Conservation (phyloP, 2,113 vertebrate species). For the Numida meleagris region DNA sequence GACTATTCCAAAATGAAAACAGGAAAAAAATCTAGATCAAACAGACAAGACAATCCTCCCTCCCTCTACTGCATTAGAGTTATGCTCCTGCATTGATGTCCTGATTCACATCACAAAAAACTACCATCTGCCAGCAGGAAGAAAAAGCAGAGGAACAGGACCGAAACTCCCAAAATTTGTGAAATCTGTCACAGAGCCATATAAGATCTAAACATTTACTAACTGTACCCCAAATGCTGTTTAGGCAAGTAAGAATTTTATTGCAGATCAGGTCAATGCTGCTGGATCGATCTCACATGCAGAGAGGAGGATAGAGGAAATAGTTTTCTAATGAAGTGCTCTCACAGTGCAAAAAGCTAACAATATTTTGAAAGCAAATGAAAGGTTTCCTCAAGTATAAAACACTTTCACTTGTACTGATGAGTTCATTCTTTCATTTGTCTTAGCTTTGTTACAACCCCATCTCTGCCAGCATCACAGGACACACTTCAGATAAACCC, state of each 20-base stretch:
- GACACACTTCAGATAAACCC: background rate
- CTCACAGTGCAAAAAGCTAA: background rate
- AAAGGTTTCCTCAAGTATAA: background rate
- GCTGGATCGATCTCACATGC: background rate
- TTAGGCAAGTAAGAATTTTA: background rate
- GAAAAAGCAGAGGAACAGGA: background rate
- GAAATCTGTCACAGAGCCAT: background rate
- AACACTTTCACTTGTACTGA: background rate
- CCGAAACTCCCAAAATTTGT: background rate
- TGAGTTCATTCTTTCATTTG: background rate
- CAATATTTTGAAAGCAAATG: background rate
- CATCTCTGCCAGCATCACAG: background rate
- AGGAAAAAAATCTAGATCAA: background rate
- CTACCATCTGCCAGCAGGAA: background rate
- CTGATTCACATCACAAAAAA: background rate
- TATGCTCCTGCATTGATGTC: background rate
- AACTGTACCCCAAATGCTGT: background rate
- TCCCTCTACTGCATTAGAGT: background rate
- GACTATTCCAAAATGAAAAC: background rate
- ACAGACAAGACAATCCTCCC: background rate
- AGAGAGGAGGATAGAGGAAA: background rate
- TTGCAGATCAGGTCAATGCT: background rate
- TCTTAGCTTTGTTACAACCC: background rate
- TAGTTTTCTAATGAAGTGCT: background rate
- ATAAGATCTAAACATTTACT: background rate